These are phyloP conservation scores for Heliconius eleuchia DNA, from an alignment of 1,140 invertebrate genomes.

Conservation along the genomic window DNA sequence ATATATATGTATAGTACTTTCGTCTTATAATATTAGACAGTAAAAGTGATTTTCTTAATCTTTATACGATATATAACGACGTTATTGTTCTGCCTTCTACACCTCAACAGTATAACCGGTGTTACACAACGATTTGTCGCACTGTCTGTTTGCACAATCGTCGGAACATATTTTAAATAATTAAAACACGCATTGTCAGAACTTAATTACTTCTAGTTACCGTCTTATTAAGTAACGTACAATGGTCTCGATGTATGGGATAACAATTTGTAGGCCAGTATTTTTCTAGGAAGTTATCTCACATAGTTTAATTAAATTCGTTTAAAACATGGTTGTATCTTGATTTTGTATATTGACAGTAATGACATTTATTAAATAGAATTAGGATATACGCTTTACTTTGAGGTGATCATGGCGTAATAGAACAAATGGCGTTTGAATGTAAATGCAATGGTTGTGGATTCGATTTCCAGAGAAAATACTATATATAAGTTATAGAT, in stretches of 20 bases:
- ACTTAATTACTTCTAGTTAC: constrained; percentile 38
- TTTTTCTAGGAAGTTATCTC: constrained; percentile 27
- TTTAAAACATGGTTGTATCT: background rate
- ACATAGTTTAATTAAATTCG: constrained; percentile 19
- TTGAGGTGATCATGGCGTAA: background rate
- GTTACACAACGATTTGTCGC: constrained; percentile 40
- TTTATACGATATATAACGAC: background rate
- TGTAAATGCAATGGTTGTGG: too few species aligned
- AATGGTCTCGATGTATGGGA: constrained; percentile 25
- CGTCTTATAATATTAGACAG: too few species aligned
- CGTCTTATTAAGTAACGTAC: constrained; percentile 35
- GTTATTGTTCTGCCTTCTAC: background rate
- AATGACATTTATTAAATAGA: constrained; percentile 7
- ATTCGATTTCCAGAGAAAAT: too few species aligned
- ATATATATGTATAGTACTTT: too few species aligned
- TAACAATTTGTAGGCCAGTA: constrained; percentile 19
- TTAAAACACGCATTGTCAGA: constrained; percentile 46
- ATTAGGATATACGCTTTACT: background rate
- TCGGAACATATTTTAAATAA: constrained; percentile 40
- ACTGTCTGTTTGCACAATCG: constrained; percentile 42
- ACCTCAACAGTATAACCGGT: background rate
- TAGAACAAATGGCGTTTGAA: too few species aligned
- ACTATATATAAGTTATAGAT: too few species aligned
- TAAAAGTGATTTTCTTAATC: background rate
- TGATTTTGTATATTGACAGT: background rate